These are phyloP conservation scores for Syngnathus scovelli DNA, from an alignment of 2,113 vertebrate genomes.

Conservation along the genomic window DNA sequence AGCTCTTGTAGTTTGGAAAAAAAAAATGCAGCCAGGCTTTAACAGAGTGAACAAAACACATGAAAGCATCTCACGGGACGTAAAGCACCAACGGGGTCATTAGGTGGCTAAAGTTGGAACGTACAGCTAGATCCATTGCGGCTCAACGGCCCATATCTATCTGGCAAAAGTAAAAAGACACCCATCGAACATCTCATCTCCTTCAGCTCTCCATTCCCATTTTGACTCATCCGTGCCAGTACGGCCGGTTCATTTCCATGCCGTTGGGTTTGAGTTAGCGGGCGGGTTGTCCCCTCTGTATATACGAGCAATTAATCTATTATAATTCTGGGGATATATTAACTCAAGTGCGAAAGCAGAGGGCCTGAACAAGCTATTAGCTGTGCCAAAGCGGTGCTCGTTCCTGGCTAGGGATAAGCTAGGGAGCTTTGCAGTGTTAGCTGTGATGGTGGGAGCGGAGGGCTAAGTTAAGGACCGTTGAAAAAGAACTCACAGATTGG, in stretches of 20 bases:
- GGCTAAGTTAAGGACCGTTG: slow-evolving; percentile 22
- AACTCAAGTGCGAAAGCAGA: slow-evolving; percentile 42
- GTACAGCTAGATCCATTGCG: slow-evolving; percentile 39
- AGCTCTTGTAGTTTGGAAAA: slow-evolving; percentile 21
- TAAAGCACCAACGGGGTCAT: slow-evolving; percentile 56
- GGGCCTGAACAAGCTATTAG: slow-evolving; percentile 53
- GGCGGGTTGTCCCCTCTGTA: slow-evolving; percentile 27
- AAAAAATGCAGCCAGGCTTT: slow-evolving; percentile 54
- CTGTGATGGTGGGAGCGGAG: slow-evolving; percentile 12
- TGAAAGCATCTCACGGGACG: slow-evolving; percentile 47
- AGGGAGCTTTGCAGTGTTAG: slow-evolving; percentile 42
- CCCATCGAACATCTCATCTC: not conserved
- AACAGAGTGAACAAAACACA: slow-evolving; percentile 53
- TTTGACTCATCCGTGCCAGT: slow-evolving; percentile 32
- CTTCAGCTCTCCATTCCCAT: slow-evolving; percentile 25
- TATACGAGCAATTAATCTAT: slow-evolving; percentile 56
- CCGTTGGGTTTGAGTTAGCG: slow-evolving; percentile 32
- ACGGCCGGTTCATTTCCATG: slow-evolving; percentile 28
- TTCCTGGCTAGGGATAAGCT: slow-evolving; percentile 38
- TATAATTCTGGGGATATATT: slow-evolving; percentile 47
- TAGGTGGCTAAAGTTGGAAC: slow-evolving; percentile 56
- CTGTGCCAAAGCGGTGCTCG: slow-evolving; percentile 33
- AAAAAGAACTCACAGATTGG: slow-evolving; percentile 37
- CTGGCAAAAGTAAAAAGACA: slow-evolving; percentile 9
- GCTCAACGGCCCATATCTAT: slow-evolving; percentile 36